These are phyloP conservation scores for Recurvirostra avosetta DNA, from an alignment of 2,113 vertebrate species.

Conservation along the genomic window DNA sequence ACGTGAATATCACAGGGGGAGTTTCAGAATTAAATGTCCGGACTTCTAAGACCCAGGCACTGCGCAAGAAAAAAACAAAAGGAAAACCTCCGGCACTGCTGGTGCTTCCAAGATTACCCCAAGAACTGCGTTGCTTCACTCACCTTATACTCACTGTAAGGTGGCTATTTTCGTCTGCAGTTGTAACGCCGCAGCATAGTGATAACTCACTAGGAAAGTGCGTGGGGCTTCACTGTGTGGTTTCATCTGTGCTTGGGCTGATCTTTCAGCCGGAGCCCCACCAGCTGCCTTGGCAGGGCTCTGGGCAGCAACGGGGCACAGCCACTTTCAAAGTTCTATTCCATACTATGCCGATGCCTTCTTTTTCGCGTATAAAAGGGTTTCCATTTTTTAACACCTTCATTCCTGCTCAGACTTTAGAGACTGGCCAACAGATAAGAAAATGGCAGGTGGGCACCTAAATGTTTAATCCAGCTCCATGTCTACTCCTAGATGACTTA, in stretches of 20 bases:
- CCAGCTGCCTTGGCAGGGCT: not conserved
- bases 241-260: not conserved
- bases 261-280: not conserved
- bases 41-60: not conserved
- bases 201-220: not conserved
- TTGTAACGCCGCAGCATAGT: not conserved
- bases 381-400: not conserved
- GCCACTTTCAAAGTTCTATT: not conserved
- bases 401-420: not conserved
- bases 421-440: not conserved
- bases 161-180: not conserved
- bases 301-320: not conserved
- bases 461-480: not conserved
- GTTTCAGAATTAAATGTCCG: not conserved
- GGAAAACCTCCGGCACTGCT: not conserved
- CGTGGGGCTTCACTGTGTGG: not conserved
- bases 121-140: not conserved
- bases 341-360: not conserved
- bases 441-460: not conserved
- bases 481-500: not conserved
- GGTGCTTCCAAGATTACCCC: not conserved
- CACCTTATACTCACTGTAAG: not conserved
- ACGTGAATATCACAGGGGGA: accelerated
- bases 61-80: not conserved
- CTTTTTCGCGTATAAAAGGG: not conserved